These are phyloP conservation scores for Balaeniceps rex DNA, from an alignment of 2,113 vertebrate species.

Conservation along the genomic window DNA sequence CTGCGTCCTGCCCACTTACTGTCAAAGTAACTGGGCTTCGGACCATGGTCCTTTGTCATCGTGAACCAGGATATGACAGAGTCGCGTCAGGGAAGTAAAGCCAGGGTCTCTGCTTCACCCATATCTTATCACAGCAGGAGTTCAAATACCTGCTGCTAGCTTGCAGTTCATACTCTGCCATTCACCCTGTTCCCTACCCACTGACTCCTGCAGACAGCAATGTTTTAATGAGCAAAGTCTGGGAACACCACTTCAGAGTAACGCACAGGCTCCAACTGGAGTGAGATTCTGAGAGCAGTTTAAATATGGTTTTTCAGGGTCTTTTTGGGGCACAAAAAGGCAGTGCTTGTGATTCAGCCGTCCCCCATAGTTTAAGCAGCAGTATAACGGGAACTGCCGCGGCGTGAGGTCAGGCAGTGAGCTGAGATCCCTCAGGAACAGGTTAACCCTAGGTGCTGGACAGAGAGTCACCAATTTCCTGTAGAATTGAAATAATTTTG, in stretches of 20 bases:
- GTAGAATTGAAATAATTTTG: not conserved
- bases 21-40: not conserved
- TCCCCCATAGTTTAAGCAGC: not conserved
- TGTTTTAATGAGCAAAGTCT: not conserved
- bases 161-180: not conserved
- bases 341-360: not conserved
- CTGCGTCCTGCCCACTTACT: not conserved
- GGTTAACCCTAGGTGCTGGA: not conserved
- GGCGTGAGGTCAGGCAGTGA: not conserved
- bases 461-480: not conserved
- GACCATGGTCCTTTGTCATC: not conserved
- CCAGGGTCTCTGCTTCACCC: not conserved
- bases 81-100: not conserved
- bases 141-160: not conserved
- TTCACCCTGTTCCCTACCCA: not conserved
- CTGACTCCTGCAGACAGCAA: not conserved
- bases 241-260: not conserved
- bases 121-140: not conserved
- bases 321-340: not conserved
- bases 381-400: not conserved
- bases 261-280: not conserved
- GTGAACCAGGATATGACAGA: not conserved
- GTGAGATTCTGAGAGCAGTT: not conserved
- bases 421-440: not conserved
- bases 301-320: not conserved